Evolutionary conservation across 2,888 invertebrate genomes (phyloP), one percentile per base, ranked within the genome.

Genomic region (Melieria crassipennis): DNA sequence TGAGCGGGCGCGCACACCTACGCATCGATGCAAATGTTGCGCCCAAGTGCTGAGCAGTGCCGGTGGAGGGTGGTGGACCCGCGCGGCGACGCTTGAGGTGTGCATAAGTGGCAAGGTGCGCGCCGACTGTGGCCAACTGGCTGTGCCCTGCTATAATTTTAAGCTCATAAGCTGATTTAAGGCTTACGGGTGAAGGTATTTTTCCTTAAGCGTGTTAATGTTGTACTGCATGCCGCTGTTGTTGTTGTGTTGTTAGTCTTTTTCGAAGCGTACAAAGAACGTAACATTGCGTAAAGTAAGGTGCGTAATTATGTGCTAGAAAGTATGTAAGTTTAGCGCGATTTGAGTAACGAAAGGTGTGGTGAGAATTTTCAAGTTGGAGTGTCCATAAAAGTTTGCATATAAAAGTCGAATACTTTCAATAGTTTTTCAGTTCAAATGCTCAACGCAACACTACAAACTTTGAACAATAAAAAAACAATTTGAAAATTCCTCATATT

Each of bases 131-230:
- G 30, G 30, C 30, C 30, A 30, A 30, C 30, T 30, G 45, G 10
- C 58, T 73, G 60, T 71, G 67, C 63, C 52, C 70, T 64, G 55
- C 57, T 79, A 79, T 79, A 82, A 79, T 75, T 79, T 78, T 83
- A 83, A 84, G 83, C 82, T 79, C 77, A 80, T 84, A 84, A 84
- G 84, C 84, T 79, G 82, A 79, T 84, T 84, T 84, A 77, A 76
- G 79, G 82, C 84, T 84, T 83, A 81, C 74, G 74, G 72, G 75
- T 75, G 75, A 71, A 76, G 58, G 75, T 72, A 70, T 65, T 71
- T 69, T 69, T 60, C 52, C 11, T 30, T 30, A 30, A 30, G 50
- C 67, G 43, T 61, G 60, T 67, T 60, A 30, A 30, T 30, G 30
- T 30, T 30, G 30, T 30, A 30, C 52, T 48, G 6, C 43, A 52